Percentiles rank a stretch among this genome's conserved stretches.
Evolutionary conservation across 2,888 invertebrate genomes (phyloP).

Genomic region (Willowsia nigromaculata): DNA sequence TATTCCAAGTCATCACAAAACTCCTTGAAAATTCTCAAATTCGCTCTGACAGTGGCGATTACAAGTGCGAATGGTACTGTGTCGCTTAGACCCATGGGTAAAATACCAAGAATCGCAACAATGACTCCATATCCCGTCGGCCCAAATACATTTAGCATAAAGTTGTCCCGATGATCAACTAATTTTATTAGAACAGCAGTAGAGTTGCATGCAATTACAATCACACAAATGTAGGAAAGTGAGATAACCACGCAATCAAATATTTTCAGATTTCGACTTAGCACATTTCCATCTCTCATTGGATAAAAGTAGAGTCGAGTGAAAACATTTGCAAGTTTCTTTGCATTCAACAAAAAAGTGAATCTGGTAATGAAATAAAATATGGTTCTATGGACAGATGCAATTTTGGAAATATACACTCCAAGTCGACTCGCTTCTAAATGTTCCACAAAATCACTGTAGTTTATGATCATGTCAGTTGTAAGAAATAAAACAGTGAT

Average conservation of each 20-base stretch:
- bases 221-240: conserved; percentile 32
- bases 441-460: conserved; percentile 20
- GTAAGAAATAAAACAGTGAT: neutral
- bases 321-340: conserved; percentile 43
- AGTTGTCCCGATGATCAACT: neutral
- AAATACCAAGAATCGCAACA: conserved; percentile 33
- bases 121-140: conserved; percentile 5
- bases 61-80: conserved; percentile 56
- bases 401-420: conserved; percentile 4
- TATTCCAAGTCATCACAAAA: conserved; percentile 62
- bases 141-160: conserved; percentile 27
- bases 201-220: neutral
- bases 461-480: conserved; percentile 24
- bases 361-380: conserved; percentile 56
- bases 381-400: neutral
- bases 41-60: conserved; percentile 25
- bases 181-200: neutral
- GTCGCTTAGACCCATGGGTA: conserved; percentile 40
- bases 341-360: conserved; percentile 53
- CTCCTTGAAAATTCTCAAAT: conserved; percentile 62
- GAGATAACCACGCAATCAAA: conserved; percentile 32
- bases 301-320: conserved; percentile 47
- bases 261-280: conserved; percentile 10
- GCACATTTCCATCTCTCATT: conserved; percentile 6
- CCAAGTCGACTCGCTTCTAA: conserved; percentile 26